Evolutionary conservation across 1,140 invertebrate genomes (phyloP).

Genomic region (Ceratitis capitata): DNA sequence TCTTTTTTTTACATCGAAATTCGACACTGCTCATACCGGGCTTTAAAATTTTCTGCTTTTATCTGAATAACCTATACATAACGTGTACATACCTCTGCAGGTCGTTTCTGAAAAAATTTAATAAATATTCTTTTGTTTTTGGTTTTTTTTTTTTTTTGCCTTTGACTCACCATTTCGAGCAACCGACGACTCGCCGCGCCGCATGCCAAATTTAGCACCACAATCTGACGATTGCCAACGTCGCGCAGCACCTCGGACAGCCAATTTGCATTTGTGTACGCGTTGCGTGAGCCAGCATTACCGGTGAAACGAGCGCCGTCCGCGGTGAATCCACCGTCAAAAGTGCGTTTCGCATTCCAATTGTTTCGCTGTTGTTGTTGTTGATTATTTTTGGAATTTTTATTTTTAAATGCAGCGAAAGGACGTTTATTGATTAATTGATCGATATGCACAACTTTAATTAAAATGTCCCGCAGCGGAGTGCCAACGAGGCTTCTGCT

Average conservation of each 20-base stretch:
- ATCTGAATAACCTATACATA: too few relatives aligned
- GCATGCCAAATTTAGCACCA: constrained; percentile 60
- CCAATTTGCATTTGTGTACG: constrained; percentile 48
- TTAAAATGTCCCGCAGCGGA: constrained; percentile 37
- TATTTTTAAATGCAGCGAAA: constrained; percentile 3
- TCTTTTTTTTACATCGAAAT: too few relatives aligned
- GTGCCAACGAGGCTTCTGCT: too few relatives aligned
- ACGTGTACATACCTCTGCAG: too few relatives aligned
- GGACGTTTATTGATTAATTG: constrained; percentile 44
- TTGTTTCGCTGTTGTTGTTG: neutral
- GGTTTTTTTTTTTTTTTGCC: neutral
- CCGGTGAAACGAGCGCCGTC: neutral
- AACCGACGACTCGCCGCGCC: constrained; percentile 56
- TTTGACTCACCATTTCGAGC: constrained; percentile 57
- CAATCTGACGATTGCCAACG: constrained; percentile 57
- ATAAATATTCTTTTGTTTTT: too few relatives aligned
- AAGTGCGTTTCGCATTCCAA: neutral
- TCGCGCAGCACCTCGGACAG: constrained; percentile 52
- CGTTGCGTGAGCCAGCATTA: constrained; percentile 10
- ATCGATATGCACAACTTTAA: constrained; percentile 47
- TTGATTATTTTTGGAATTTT: constrained; percentile 43
- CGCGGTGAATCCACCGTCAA: neutral
- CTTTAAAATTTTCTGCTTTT: too few relatives aligned
- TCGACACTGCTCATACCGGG: too few relatives aligned
- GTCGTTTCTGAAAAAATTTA: too few relatives aligned